Conservation (phyloP, 2,888 invertebrate genomes). For the Crepidodera aurea region DNA sequence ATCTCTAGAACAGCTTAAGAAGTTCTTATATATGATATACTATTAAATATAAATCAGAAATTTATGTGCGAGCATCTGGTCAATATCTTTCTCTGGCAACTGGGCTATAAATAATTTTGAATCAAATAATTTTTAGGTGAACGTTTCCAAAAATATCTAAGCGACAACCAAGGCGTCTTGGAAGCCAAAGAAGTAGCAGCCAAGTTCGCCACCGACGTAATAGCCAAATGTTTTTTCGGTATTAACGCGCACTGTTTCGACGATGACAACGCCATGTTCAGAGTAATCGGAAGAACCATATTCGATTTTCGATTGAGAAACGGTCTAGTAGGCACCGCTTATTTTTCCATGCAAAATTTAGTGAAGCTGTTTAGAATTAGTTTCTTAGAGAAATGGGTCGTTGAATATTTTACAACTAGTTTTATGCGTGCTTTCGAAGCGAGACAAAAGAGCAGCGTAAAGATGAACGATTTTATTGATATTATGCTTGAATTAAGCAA, state of each 20-base stretch:
- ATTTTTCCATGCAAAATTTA: slow-evolving; percentile 48
- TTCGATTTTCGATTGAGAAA: slow-evolving; percentile 50
- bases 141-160: slow-evolving; percentile 19
- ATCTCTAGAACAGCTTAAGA: too few species aligned
- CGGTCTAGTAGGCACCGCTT: slow-evolving; percentile 46
- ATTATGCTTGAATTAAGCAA: slow-evolving; percentile 49
- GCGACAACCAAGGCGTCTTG: slow-evolving; percentile 23
- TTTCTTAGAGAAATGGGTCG: slow-evolving; percentile 46
- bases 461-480: slow-evolving; percentile 67
- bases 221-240: slow-evolving; percentile 61
- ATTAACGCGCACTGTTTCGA: slow-evolving; percentile 58
- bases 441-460: slow-evolving; percentile 41
- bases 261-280: slow-evolving; percentile 56
- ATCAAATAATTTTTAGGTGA: slow-evolving; percentile 23
- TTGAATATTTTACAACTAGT: slow-evolving; percentile 48
- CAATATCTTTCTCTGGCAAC: too few species aligned
- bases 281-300: slow-evolving; percentile 52
- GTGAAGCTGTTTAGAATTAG: slow-evolving; percentile 47
- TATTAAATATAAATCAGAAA: too few species aligned
- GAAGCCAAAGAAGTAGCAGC: slow-evolving; percentile 56
- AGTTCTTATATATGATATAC: too few species aligned
- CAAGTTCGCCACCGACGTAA: slow-evolving; percentile 61
- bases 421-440: slow-evolving; percentile 49
- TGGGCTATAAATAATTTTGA: too few species aligned
- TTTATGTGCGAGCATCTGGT: too few species aligned